Evolutionary conservation across 2,888 invertebrate species (phyloP), one percentile per base, ranked within the genome.

Genomic region (Morpho helenor): DNA sequence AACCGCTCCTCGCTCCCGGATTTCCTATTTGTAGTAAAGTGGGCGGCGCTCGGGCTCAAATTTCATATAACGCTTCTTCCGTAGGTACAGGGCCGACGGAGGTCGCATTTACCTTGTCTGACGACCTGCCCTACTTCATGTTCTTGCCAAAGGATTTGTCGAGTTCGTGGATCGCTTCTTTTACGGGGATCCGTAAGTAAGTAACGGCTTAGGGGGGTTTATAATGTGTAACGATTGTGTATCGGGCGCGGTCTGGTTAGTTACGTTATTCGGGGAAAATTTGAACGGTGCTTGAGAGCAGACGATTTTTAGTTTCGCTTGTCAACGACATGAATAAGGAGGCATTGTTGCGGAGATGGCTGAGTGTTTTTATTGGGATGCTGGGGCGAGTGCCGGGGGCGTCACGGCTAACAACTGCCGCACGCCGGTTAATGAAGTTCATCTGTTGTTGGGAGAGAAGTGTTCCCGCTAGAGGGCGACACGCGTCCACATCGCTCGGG

Each of bases 11-110:
- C 85, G 85, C 84, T 87, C 83, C 86, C 89, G 88, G 88, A 87
- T 87, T 91, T 91, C 90, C 90, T 89, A 87, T 87, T 87, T 84
- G 87, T 84, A 90, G 87, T 87, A 87, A 87, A 89, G 87, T 87
- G 86, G 86, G 85, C 87, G 86, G 87, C 86, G 86, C 85, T 82
- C 72, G 79, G 79, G 76, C 82, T 79, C 80, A 82, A 85, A 87
- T 87, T 87, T 87, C 87, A 84, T 83, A 85, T 84, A 84, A 82
- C 82, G 82, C 79, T 81, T 83, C 82, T 87, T 85, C 82, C 83
- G 83, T 77, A 79, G 82, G 77, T 78, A 82, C 83, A 77, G 77
- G 8, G 77, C 77, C 80, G 76, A 75, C 78, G 77, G 84, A 86
- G 86, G 85, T 85, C 82, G 84, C 84, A 78, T 22, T 43, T 43